Evolutionary conservation across 2,888 invertebrate species (phyloP).

Genomic region (Mimas tiliae): DNA sequence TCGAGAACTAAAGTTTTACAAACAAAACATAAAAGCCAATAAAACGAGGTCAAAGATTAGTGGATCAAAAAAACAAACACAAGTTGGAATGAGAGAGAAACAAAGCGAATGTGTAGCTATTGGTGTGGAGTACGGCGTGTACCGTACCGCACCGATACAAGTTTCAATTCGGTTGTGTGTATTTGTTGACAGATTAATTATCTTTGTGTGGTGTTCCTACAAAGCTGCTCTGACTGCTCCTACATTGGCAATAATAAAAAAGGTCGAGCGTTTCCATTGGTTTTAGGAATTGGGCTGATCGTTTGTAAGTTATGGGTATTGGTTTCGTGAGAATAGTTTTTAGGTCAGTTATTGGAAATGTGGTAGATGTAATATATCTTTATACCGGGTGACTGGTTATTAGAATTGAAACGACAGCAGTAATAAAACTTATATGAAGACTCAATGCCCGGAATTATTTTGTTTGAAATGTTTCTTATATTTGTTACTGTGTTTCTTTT

Average conservation of each 20-base stretch:
- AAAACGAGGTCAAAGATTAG: constrained; percentile 32
- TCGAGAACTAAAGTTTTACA: constrained; percentile 34
- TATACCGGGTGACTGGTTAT: constrained; percentile 21
- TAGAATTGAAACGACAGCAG: constrained; percentile 9
- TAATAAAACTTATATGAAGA: constrained; percentile 15
- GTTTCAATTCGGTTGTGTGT: constrained; percentile 36
- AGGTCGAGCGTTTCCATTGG: constrained; percentile 23
- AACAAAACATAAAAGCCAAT: constrained; percentile 36
- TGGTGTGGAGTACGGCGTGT: not conserved
- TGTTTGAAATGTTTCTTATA: not conserved
- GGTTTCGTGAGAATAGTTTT: constrained; percentile 38
- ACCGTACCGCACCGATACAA: constrained; percentile 33
- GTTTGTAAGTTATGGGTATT: constrained; percentile 43
- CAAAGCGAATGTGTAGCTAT: constrained; percentile 34
- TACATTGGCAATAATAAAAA: constrained; percentile 26
- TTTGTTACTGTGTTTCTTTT: not conserved
- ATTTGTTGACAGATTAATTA: constrained; percentile 51
- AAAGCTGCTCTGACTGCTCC: constrained; percentile 28
- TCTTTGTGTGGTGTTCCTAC: constrained; percentile 40
- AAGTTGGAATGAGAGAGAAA: constrained; percentile 42
- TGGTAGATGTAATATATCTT: constrained; percentile 30
- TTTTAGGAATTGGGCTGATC: constrained; percentile 35
- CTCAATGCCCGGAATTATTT: not conserved
- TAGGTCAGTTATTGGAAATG: constrained; percentile 32
- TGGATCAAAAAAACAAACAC: constrained; percentile 42